A percentile compares a stretch with the other conserved stretches of the same genome.
These are phyloP conservation scores for Centropristis striata DNA, from an alignment of 2,113 vertebrate species.

Conservation along the genomic window DNA sequence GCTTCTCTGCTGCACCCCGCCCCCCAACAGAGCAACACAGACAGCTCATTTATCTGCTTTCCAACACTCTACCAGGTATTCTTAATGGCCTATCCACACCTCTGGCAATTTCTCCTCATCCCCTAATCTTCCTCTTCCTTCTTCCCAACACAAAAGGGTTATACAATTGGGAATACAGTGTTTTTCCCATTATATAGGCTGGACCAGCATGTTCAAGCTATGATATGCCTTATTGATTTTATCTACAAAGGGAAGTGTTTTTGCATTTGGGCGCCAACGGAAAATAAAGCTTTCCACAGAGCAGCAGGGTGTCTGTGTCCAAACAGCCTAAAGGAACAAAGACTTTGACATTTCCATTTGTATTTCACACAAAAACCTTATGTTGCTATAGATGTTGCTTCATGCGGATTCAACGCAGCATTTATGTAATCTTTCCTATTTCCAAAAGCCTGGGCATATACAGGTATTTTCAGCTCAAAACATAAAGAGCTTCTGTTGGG, in stretches of 20 bases:
- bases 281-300: background rate
- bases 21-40: background rate
- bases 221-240: background rate
- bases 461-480: slow-evolving; percentile 25
- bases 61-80: slow-evolving; percentile 26
- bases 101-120: slow-evolving; percentile 23
- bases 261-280: background rate
- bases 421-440: slow-evolving; percentile 6
- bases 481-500: background rate
- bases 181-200: background rate
- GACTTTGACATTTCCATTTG: background rate
- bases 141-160: background rate
- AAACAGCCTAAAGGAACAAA: background rate
- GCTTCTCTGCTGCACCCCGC: background rate
- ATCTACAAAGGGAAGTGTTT: background rate
- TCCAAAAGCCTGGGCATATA: background rate
- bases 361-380: background rate
- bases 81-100: slow-evolving; percentile 23
- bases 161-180: background rate
- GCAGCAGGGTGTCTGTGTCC: background rate
- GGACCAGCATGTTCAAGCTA: background rate
- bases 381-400: background rate
- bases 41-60: slow-evolving; percentile 57
- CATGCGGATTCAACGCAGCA: background rate
- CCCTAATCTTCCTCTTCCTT: background rate